Percentiles rank a stretch among this genome's conserved stretches.
Conservation (phyloP, 1,140 invertebrate species). For the Oryctes rhinoceros region DNA sequence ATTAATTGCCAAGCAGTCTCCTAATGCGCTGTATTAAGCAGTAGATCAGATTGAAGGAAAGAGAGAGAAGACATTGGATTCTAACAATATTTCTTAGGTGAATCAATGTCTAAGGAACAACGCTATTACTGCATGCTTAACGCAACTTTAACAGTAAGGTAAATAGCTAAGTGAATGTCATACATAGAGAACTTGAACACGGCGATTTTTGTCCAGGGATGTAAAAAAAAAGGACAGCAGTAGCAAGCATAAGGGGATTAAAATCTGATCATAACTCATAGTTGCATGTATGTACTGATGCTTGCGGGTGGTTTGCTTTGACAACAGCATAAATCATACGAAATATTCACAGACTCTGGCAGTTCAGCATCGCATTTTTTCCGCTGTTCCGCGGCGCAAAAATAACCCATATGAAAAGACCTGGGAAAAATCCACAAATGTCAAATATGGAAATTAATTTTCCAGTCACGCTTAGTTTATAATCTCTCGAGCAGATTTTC, state of each 20-base stretch:
- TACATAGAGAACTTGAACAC: not conserved
- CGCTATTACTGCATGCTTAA: not conserved
- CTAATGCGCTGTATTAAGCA: not conserved
- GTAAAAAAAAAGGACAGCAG: slow-evolving; percentile 3
- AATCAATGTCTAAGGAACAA: not conserved
- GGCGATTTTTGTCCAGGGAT: slow-evolving; percentile 13
- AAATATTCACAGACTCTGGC: slow-evolving; percentile 17
- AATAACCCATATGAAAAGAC: not conserved
- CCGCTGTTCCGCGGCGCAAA: not conserved
- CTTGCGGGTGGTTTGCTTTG: slow-evolving; percentile 47
- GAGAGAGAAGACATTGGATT: not conserved
- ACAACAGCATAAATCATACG: slow-evolving; percentile 43
- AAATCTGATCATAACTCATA: slow-evolving; percentile 47
- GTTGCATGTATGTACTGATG: slow-evolving; percentile 42
- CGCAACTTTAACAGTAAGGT: not conserved
- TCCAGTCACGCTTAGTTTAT: slow-evolving; percentile 11
- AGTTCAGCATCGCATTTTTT: not conserved
- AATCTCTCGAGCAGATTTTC: slow-evolving; percentile 10
- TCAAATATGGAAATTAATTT: slow-evolving; percentile 32
- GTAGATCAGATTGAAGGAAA: not conserved
- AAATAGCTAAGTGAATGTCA: not conserved
- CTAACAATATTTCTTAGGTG: slow-evolving; percentile 21
- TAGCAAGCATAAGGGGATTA: slow-evolving; percentile 31
- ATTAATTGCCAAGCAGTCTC: not conserved
- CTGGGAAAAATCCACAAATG: slow-evolving; percentile 15